Percentiles rank a stretch among this genome's conserved stretches.
phyloP scores from a whole-genome alignment of 2,888 invertebrate species.

The Phortica okadai region DNA sequence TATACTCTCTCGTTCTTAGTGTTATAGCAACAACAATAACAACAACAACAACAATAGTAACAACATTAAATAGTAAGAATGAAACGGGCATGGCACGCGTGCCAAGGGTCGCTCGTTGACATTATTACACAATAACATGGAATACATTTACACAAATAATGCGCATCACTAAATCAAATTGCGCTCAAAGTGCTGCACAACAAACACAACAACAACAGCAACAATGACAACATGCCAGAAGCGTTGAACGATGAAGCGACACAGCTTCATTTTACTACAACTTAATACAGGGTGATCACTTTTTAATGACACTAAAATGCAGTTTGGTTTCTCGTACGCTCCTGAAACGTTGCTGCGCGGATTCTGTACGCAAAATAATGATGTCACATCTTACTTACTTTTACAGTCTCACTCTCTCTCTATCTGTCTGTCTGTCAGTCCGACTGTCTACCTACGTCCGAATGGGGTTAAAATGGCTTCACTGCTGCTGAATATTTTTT shows the following conservation, averaged over 20 bases:
- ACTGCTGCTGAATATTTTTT: background rate
- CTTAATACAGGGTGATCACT: constrained; percentile 70
- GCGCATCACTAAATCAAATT: constrained; percentile 64
- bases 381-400: constrained; percentile 33
- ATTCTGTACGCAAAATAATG: constrained; percentile 40
- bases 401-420: no score
- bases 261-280: constrained; percentile 60
- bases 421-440: background rate
- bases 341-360: background rate
- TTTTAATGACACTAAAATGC: constrained; percentile 70
- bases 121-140: constrained; percentile 57
- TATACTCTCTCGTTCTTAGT: constrained; percentile 18
- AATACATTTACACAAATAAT: constrained; percentile 47
- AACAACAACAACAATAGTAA: background rate
- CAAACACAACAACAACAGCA: constrained; percentile 25
- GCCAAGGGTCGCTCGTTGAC: constrained; percentile 62
- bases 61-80: constrained; percentile 17
- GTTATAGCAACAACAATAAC: background rate
- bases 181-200: constrained; percentile 15
- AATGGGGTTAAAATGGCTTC: constrained; percentile 37
- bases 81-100: constrained; percentile 31
- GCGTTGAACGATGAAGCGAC: background rate
- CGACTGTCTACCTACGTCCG: background rate
- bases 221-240: no score
- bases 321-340: constrained; percentile 46